Evolutionary conservation across 2,113 vertebrate species (phyloP).

Genomic region (Apistogramma diplotaenia): DNA sequence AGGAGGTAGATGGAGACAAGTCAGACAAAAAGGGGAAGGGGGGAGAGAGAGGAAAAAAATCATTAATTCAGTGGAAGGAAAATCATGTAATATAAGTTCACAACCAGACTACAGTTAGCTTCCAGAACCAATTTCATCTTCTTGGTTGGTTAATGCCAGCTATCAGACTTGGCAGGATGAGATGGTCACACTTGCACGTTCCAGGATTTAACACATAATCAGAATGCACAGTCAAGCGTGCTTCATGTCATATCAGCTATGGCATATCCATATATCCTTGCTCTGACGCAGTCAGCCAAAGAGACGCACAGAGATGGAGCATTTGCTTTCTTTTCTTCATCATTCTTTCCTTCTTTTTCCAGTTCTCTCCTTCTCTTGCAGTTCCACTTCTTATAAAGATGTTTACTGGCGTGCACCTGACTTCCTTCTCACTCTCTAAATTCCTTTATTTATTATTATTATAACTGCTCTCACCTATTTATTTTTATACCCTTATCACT

Average conservation of each 20-base stretch:
- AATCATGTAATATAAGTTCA: constrained; percentile 23
- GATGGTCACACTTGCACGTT: constrained; percentile 35
- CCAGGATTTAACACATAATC: constrained; percentile 52
- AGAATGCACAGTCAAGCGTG: constrained; percentile 54
- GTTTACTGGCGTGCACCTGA: neutral
- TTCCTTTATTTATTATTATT: neutral
- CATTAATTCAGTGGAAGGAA: constrained; percentile 3
- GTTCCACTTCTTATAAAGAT: neutral
- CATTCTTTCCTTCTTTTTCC: neutral
- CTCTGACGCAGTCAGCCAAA: constrained; percentile 38
- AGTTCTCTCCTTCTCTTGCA: neutral
- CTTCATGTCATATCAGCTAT: constrained; percentile 53
- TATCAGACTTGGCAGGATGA: constrained; percentile 40
- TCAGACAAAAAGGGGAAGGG: neutral
- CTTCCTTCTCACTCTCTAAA: neutral
- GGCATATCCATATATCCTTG: constrained; percentile 50
- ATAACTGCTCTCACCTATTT: neutral
- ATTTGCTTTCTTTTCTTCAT: neutral
- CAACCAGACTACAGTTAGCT: neutral
- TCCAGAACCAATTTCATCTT: constrained; percentile 31
- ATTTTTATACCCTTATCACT: neutral
- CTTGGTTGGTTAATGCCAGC: constrained; percentile 49
- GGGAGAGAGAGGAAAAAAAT: neutral
- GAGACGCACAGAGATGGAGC: constrained; percentile 13
- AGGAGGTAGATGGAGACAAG: neutral